Evolutionary conservation across 2,797 vertebrate species (phyloP).

Genomic region (Scyliorhinus canicula): DNA sequence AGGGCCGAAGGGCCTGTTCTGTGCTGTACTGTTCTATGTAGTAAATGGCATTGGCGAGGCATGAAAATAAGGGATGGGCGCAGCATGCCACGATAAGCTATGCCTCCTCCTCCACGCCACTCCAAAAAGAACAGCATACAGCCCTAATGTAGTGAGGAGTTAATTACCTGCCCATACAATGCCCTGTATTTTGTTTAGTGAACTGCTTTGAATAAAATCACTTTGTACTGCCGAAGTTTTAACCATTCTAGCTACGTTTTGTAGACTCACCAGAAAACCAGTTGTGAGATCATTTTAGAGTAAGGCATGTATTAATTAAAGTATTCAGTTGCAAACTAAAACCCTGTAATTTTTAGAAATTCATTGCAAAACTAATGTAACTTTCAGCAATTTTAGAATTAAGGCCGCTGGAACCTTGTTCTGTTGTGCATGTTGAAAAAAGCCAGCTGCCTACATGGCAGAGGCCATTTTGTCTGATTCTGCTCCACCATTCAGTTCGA

Average conservation of each 20-base stretch:
- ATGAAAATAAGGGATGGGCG: neutral
- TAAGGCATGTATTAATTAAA: neutral
- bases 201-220: neutral
- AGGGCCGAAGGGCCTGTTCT: no score
- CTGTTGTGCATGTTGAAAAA: neutral
- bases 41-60: no score
- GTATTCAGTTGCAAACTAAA: neutral
- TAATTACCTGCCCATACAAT: neutral
- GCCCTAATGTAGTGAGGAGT: neutral
- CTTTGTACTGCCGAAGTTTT: neutral
- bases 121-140: neutral
- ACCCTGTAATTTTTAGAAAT: neutral
- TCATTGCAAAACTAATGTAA: neutral
- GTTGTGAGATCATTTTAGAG: neutral
- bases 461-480: neutral
- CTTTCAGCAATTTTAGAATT: neutral
- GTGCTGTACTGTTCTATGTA: no score
- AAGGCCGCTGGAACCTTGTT: neutral
- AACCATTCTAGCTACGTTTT: neutral
- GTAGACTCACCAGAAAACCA: neutral
- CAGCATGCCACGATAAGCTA: neutral
- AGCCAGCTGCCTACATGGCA: neutral
- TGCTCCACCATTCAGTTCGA: neutral
- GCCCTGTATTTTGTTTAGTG: neutral
- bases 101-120: neutral